phyloP scores from a whole-genome alignment of 1,140 invertebrate genomes.

The Epicauta chinensis region DNA sequence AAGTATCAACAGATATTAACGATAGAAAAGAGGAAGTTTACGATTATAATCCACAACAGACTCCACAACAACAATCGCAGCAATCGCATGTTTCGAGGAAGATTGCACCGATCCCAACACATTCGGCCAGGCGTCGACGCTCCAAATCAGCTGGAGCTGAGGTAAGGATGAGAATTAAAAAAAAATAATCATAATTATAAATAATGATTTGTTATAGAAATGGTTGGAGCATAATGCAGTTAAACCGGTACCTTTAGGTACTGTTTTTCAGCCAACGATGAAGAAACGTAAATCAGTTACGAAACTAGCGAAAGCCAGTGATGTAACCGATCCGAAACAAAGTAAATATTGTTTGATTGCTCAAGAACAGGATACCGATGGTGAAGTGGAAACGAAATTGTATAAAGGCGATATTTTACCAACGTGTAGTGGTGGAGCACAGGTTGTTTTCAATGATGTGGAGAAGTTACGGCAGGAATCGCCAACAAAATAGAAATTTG shows the following conservation, averaged over 20 bases:
- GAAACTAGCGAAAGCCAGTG: slow-evolving; percentile 63
- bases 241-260: slow-evolving; percentile 66
- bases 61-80: neutral
- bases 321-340: slow-evolving; percentile 66
- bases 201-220: slow-evolving; percentile 43
- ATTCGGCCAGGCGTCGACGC: neutral
- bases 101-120: neutral
- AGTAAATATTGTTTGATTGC: slow-evolving; percentile 88
- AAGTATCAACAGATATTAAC: slow-evolving; percentile 25
- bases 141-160: slow-evolving; percentile 20
- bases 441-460: slow-evolving; percentile 93
- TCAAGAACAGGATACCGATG: slow-evolving; percentile 84
- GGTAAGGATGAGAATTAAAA: neutral
- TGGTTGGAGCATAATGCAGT: slow-evolving; percentile 89
- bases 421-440: slow-evolving; percentile 86
- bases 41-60: slow-evolving; percentile 1
- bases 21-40: neutral
- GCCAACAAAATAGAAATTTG: slow-evolving; percentile 51
- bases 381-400: slow-evolving; percentile 86
- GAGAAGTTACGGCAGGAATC: slow-evolving; percentile 84
- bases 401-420: slow-evolving; percentile 90
- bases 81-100: neutral
- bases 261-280: slow-evolving; percentile 81
- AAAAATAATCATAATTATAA: neutral
- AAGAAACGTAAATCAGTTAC: slow-evolving; percentile 77